Evolutionary conservation across 2,888 invertebrate genomes (phyloP).

Genomic region (Ethmia dodecea): DNA sequence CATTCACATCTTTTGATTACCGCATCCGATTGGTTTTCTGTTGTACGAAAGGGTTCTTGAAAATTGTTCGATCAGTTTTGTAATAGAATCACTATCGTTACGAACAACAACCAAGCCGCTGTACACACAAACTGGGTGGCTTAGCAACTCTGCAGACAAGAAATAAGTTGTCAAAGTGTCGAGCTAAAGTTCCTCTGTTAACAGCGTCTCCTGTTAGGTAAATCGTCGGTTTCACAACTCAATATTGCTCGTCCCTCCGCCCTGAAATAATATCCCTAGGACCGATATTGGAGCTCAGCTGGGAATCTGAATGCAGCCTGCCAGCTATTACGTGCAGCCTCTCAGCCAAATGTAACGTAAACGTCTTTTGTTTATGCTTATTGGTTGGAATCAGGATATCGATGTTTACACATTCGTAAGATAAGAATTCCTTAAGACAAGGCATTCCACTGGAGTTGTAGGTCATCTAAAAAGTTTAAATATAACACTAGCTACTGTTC

Average conservation of each 20-base stretch:
- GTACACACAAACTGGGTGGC: constrained; percentile 60
- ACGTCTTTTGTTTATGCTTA: constrained; percentile 59
- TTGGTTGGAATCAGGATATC: constrained; percentile 38
- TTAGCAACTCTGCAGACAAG: constrained; percentile 66
- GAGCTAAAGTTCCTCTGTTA: constrained; percentile 66
- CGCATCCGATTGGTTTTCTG: too few species aligned
- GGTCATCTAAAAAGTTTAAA: too few species aligned
- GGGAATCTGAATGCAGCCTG: constrained; percentile 54
- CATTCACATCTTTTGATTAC: too few species aligned
- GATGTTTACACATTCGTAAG: constrained; percentile 14
- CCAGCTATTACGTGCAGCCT: constrained; percentile 44
- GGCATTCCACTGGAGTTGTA: too few species aligned
- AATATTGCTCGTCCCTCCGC: constrained; percentile 57
- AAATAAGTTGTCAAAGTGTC: constrained; percentile 77
- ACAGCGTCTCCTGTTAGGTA: constrained; percentile 67
- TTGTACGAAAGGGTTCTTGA: too few species aligned
- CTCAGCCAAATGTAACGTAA: constrained; percentile 55
- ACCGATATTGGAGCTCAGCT: constrained; percentile 64
- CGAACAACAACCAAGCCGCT: constrained; percentile 53
- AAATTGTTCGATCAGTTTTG: constrained; percentile 18
- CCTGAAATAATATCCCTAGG: constrained; percentile 67
- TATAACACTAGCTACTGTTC: too few species aligned
- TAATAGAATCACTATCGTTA: constrained; percentile 33
- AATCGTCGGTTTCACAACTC: constrained; percentile 72
- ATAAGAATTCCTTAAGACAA: too few species aligned